Percentiles rank a stretch among this genome's conserved stretches.
phyloP scores from a whole-genome alignment of 1,140 invertebrate species.

The Drosophila cardini region DNA sequence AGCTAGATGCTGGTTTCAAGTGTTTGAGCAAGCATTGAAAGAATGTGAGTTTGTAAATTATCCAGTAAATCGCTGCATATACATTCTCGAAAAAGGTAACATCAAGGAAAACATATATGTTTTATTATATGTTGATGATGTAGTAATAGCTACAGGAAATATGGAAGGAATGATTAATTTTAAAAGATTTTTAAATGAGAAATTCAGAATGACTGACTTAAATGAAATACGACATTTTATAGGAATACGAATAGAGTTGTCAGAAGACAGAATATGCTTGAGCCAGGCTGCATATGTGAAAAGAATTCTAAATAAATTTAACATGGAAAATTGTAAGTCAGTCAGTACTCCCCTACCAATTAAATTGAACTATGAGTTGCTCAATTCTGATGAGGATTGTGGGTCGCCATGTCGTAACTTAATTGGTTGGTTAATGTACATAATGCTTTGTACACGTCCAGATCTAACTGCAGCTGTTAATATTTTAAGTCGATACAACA shows the following conservation, averaged over 20 bases:
- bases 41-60: conserved; percentile 65
- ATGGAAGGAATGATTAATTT: conserved; percentile 11
- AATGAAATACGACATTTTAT: conserved; percentile 4
- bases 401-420: too few species aligned
- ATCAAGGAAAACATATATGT: neutral
- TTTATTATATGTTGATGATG: conserved; percentile 4
- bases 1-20: too few species aligned
- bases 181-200: conserved; percentile 14
- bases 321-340: conserved; percentile 2
- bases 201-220: conserved; percentile 15
- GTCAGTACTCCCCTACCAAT: neutral
- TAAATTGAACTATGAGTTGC: conserved; percentile 6
- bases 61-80: conserved; percentile 60
- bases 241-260: neutral
- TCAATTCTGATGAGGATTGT: too few species aligned
- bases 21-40: too few species aligned
- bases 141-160: conserved; percentile 2
- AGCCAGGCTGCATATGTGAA: neutral
- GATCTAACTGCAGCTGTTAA: too few species aligned
- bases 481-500: too few species aligned
- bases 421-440: too few species aligned
- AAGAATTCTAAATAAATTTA: conserved; percentile 4
- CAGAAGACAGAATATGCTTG: neutral
- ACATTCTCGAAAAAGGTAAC: conserved; percentile 54
- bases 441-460: too few species aligned